Base-by-base conservation (phyloP, 2,113 vertebrate species). In the Grus americana region DNA sequence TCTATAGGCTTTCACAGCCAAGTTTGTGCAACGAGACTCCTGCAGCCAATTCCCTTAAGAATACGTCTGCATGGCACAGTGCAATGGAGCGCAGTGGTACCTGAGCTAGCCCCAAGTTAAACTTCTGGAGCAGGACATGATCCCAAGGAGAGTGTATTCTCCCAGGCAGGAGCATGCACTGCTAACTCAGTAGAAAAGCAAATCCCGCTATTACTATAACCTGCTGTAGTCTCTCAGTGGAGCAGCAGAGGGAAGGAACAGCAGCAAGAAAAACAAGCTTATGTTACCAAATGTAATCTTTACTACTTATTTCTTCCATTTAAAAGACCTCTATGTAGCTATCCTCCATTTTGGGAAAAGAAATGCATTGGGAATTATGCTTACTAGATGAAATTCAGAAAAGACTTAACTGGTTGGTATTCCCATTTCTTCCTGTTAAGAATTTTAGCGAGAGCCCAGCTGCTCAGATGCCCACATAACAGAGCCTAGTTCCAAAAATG, bases 51-150 rank as follows among this genome's bases (percentile, higher is more conserved):
- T 72, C 88, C 66, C 61, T 63, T 61, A 63, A 46, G 59, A 38
- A 62, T 59, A 79, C 3, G 1, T 42, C 68, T 87, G 32, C 47
- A 81, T 6, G n/a, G 90, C 70, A 78, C 27, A 18, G 46, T 13
- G 29, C 40, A 61, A n/a, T 1, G 20, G 71, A 57, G 26, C 0
- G 1, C 47, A 62, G 58, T 0, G 3, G 76, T 38, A 85, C 66
- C 47, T 42, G 52, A 88, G 13, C 32, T 44, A 73, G 20, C 49
- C 59, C 58, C 10, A 9, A 57, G 18, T 21, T 57, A 42, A 61
- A 47, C n/a, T 62, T 36, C 36, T 86, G 83, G n/a, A 76, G 67
- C 49, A 73, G 36, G 30, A 78, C 5, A 5, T 24, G 63, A 65
- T n/a, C 40, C 72, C 55, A 34, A 72, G 50, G 67, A 65, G 12